These are phyloP conservation scores for Lycorma delicatula DNA, from an alignment of 1,140 invertebrate species.

Conservation along the genomic window DNA sequence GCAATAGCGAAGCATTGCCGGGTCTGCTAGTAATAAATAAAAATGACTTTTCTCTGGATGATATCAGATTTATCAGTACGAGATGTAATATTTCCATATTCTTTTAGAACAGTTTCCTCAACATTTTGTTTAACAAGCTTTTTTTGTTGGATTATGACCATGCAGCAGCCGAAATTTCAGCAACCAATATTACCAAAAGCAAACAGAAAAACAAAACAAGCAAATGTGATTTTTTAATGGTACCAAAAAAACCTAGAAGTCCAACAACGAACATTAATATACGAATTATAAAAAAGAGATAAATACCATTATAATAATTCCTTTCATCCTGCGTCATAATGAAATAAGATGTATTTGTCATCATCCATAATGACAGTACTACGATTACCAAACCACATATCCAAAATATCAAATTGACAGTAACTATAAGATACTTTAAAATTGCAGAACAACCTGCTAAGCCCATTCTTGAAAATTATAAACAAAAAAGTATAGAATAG, in stretches of 20 bases:
- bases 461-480: constrained; percentile 44
- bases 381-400: constrained; percentile 58
- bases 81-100: too few relatives aligned
- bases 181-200: too few relatives aligned
- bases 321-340: constrained; percentile 56
- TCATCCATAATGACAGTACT: constrained; percentile 62
- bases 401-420: constrained; percentile 63
- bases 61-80: too few relatives aligned
- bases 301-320: constrained; percentile 60
- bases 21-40: too few relatives aligned
- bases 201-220: too few relatives aligned
- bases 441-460: constrained; percentile 54
- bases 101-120: too few relatives aligned
- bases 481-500: too few relatives aligned
- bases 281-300: constrained; percentile 69
- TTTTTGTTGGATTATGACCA: too few relatives aligned
- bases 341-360: constrained; percentile 63
- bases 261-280: constrained; percentile 72
- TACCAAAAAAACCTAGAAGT: constrained; percentile 86
- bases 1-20: too few relatives aligned
- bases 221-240: constrained; percentile 76
- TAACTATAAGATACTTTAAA: constrained; percentile 57
- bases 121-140: too few relatives aligned
- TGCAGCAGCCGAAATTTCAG: too few relatives aligned
- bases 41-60: too few relatives aligned